Evolutionary conservation across 2,888 invertebrate genomes (phyloP).

Genomic region (Conus canariensis): DNA sequence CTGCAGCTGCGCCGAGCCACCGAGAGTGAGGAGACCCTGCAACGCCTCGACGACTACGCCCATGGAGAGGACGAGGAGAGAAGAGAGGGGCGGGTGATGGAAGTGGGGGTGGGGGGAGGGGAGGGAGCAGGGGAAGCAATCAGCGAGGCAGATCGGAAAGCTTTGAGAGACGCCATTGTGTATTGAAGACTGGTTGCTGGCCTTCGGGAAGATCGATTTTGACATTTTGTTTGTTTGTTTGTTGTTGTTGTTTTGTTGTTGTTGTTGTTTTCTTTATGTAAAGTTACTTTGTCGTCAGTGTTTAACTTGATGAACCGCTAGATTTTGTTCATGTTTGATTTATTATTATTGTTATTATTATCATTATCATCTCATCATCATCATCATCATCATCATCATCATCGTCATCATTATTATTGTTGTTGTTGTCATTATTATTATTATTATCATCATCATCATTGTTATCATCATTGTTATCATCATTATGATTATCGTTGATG

Average conservation of each 20-base stretch:
- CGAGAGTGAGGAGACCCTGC: neutral
- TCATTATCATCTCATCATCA: no score
- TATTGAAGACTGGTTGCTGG: neutral
- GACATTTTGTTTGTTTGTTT: neutral
- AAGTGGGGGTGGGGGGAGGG: neutral
- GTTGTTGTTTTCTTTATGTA: neutral
- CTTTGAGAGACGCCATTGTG: conserved; percentile 23
- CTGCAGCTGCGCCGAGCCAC: conserved; percentile 24
- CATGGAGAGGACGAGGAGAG: neutral
- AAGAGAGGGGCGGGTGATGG: neutral
- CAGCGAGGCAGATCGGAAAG: neutral
- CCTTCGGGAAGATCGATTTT: neutral
- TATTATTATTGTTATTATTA: no score
- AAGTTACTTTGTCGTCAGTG: neutral
- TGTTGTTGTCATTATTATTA: no score
- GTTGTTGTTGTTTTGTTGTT: neutral
- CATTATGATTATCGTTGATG: no score
- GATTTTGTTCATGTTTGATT: no score
- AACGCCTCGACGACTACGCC: neutral
- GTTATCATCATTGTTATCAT: no score
- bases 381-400: no score
- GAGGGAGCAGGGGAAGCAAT: neutral
- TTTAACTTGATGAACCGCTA: no score
- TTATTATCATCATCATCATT: no score
- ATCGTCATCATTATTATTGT: no score